Conservation (phyloP, 2,797 vertebrate species). For the Scolopax bukidnonensis region DNA sequence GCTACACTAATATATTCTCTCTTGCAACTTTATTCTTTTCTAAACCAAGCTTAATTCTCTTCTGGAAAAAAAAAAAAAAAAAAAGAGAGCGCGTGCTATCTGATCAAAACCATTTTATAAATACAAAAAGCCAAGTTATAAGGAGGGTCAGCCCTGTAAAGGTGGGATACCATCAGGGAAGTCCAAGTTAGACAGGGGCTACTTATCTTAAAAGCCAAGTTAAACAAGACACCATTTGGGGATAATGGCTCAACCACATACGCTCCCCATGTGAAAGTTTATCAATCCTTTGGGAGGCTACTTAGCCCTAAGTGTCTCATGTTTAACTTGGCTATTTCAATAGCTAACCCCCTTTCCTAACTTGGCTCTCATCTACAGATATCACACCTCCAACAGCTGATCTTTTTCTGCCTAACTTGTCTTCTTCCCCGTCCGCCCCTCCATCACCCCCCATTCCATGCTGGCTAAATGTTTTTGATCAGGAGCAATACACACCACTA, state of each 20-base stretch:
- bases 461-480: conserved; percentile 50
- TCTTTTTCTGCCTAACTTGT: conserved; percentile 56
- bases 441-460: background rate
- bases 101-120: conserved; percentile 65
- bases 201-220: conserved; percentile 69
- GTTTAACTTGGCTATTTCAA: conserved; percentile 70
- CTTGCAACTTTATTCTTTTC: conserved; percentile 56
- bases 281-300: conserved; percentile 67
- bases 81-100: background rate
- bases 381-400: conserved; percentile 69
- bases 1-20: conserved; percentile 40
- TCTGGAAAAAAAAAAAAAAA: background rate
- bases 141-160: conserved; percentile 49
- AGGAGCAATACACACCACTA: background rate
- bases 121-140: conserved; percentile 52
- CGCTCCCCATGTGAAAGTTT: conserved; percentile 64
- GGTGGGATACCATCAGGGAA: conserved; percentile 61
- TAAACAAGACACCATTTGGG: conserved; percentile 68
- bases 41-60: conserved; percentile 40
- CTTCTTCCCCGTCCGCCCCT: background rate
- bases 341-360: conserved; percentile 46
- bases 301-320: conserved; percentile 67
- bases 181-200: conserved; percentile 59
- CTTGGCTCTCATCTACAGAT: conserved; percentile 59
- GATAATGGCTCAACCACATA: conserved; percentile 48